Evolutionary conservation across 2,797 vertebrate species (phyloP).

Genomic region (Alfaro cultratus): DNA sequence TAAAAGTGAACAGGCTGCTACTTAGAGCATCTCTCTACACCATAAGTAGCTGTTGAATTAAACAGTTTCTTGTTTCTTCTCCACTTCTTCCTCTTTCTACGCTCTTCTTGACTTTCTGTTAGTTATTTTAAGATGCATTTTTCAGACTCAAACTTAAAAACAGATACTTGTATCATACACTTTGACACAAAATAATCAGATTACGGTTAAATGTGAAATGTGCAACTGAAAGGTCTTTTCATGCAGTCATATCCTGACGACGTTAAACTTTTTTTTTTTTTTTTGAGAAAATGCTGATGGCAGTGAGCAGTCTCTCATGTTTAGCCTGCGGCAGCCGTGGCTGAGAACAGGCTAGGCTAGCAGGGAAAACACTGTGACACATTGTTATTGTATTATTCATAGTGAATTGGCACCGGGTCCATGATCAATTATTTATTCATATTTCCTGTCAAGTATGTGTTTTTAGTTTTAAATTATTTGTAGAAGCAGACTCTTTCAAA

Average conservation of each 20-base stretch:
- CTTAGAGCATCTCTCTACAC: background rate
- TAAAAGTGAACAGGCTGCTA: background rate
- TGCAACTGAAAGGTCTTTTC: background rate
- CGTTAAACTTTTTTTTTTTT: background rate
- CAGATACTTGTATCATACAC: background rate
- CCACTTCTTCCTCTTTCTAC: background rate
- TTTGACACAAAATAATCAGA: background rate
- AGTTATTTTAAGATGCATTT: background rate
- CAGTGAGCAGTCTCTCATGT: conserved; percentile 5
- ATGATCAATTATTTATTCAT: conserved; percentile 39
- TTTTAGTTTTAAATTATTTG: conserved; percentile 1
- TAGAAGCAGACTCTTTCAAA: background rate
- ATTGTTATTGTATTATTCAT: conserved; percentile 45
- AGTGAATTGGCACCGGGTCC: conserved; percentile 8
- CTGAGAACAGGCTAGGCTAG: conserved; percentile 1
- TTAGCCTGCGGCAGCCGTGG: background rate
- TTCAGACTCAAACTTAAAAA: background rate
- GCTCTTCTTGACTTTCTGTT: background rate
- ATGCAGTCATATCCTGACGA: background rate
- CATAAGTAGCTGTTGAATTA: background rate
- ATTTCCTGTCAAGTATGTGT: conserved; percentile 5
- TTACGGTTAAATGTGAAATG: background rate
- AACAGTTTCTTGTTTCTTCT: background rate
- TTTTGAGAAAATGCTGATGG: background rate
- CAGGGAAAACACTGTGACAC: conserved; percentile 10